Percentiles rank a stretch among this genome's conserved stretches.
These are phyloP conservation scores for Oryctolagus cuniculus DNA, from an alignment of 2,113 vertebrate genomes.

Conservation along the genomic window mOryCun1.1 NC_091444.1:28943501-28944000, in stretches of 20 bases:
- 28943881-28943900: slow-evolving; percentile 22
- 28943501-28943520: background rate
- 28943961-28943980: background rate
- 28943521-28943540: background rate
- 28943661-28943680: background rate
- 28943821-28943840: slow-evolving; percentile 21
- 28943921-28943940: background rate
- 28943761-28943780: slow-evolving; percentile 45
- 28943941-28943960: background rate
- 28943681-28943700: background rate
- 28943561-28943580: background rate
- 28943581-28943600: background rate
- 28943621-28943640: background rate
- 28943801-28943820: slow-evolving; percentile 49
- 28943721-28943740: slow-evolving; percentile 13
- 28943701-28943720: background rate
- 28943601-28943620: background rate
- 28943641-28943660: background rate
- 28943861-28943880: background rate
- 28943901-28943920: slow-evolving; percentile 20
- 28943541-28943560: background rate
- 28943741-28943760: background rate
- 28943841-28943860: background rate
- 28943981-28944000: background rate
- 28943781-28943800: slow-evolving; percentile 53